Base-by-base conservation (phyloP, 2,797 vertebrate genomes). In the Iguana delicatissima region DNA sequence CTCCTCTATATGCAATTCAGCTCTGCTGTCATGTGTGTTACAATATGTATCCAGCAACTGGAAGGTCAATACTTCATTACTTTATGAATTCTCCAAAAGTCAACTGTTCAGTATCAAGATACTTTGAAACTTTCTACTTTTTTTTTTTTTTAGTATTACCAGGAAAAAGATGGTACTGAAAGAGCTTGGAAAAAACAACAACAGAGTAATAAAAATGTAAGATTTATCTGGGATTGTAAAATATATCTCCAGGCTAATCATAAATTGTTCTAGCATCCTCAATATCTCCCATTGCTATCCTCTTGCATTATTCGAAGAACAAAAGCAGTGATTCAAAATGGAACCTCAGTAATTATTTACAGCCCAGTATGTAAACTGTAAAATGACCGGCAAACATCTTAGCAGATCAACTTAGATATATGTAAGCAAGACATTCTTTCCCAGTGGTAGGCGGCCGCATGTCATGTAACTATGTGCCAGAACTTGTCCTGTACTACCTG, bases 401-500 rank as follows among this genome's bases (percentile, higher is more conserved):
- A 89, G 89, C 92, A 92, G 88, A 88, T 76, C 87, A 87, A 0
- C 91, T 90, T 79, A 57, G 92, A 86, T 0, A 3, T 22, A 87
- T 29, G 57, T 67, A 82, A 94, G 93, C 88, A 88, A 91, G 90
- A 89, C 91, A 93, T 91, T 93, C 92, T 92, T 93, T 93, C 91
- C 89, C 90, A 0, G 22, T 0, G 2, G 90, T 77, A 92, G 93
- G 93, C 59, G 1, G 92, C 93, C 91, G 79, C 88, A 90, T 86
- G 92, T 90, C 85, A 92, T 93, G 90, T 9, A 92, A 91, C 90
- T 84, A 89, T 90, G 91, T 87, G 95, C 95, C 93, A 85, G 92
- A 93, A 96, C 92, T 87, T 96, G 94, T 93, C 94, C 93, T 91
- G 90, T 55, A 82, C 92, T 93, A 94, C 96, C 95, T 94, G 94